Base-by-base conservation (phyloP, 2,888 invertebrate species). In the Aphrophora alni region DNA sequence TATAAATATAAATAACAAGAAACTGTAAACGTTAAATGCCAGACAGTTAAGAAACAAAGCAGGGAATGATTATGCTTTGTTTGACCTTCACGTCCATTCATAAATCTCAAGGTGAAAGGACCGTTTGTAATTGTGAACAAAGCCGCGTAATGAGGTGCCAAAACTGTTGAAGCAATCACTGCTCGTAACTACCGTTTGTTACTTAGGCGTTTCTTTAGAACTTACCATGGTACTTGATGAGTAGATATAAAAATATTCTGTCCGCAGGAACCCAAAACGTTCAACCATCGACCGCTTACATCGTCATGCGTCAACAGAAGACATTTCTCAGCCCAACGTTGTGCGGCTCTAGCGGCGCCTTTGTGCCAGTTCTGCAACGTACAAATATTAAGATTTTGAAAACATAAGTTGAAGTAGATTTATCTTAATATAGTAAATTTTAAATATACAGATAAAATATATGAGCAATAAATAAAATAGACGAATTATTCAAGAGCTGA, bases 161-260 rank as follows among this genome's bases (percentile, higher is more conserved):
- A 44, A 44, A 44, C 8, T 33, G 33, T 33, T 8, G 33, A 7
- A 17, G 44, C 33, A 33, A 38, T 38, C 17, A 44, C n/a, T 38
- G 5, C 12, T 1, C 17, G n/a, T 14, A 74, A 25, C 28, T 17
- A n/a, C n/a, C n/a, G n/a, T n/a, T n/a, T n/a, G n/a, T n/a, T n/a
- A n/a, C n/a, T n/a, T n/a, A n/a, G n/a, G n/a, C n/a, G n/a, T n/a
- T n/a, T n/a, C n/a, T n/a, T n/a, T n/a, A n/a, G n/a, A n/a, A n/a
- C n/a, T n/a, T 26, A 94, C 95, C 95, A 95, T 38, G 95, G 94
- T 27, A 95, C 94, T 88, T 93, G 93, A 84, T 93, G 93, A 1
- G 93, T 92, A n/a, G 95, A 91, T 28, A 95, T 93, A 87, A 95
- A 95, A 82, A 95, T 93, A 88, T 95, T 95, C 88, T 95, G 95